A percentile compares a stretch with the other conserved stretches of the same genome.
phyloP scores from a whole-genome alignment of 2,113 vertebrate species.

The Leucosticte australis region DNA sequence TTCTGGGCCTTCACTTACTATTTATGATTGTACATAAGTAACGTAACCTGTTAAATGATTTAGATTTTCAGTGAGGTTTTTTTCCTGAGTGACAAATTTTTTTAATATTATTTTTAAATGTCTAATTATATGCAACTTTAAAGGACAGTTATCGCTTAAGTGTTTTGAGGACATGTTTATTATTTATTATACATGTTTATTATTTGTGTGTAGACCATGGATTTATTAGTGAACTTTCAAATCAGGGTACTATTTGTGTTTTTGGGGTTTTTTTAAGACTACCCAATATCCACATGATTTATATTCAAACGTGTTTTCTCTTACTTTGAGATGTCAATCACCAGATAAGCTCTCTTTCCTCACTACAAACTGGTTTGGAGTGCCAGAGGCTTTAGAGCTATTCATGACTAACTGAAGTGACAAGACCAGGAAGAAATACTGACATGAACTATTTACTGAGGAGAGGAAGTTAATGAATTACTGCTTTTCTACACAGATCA shows the following conservation, averaged over 20 bases:
- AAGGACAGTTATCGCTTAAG: too few relatives aligned
- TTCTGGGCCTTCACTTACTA: not conserved
- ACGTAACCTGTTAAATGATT: not conserved
- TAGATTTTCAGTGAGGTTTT: not conserved
- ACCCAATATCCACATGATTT: not conserved
- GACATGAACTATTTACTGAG: not conserved
- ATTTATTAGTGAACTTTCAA: not conserved
- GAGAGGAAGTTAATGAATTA: not conserved
- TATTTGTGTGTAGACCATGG: not conserved
- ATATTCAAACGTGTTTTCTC: not conserved
- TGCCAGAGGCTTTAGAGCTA: not conserved
- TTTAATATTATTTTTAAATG: not conserved
- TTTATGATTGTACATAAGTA: not conserved
- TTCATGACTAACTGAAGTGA: not conserved
- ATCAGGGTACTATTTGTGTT: not conserved
- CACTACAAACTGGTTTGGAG: not conserved
- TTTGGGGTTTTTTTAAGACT: not conserved
- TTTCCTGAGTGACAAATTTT: not conserved
- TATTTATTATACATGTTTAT: too few relatives aligned
- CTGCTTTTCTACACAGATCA: not conserved
- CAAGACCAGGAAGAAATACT: not conserved
- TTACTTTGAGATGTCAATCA: not conserved
- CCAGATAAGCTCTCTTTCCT: not conserved
- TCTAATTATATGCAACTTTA: not conserved
- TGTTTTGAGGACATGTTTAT: not conserved